Percentiles rank a stretch among this genome's conserved stretches.
Evolutionary conservation across 2,888 invertebrate species (phyloP).

Genomic region (Erpobdella octoculata): DNA sequence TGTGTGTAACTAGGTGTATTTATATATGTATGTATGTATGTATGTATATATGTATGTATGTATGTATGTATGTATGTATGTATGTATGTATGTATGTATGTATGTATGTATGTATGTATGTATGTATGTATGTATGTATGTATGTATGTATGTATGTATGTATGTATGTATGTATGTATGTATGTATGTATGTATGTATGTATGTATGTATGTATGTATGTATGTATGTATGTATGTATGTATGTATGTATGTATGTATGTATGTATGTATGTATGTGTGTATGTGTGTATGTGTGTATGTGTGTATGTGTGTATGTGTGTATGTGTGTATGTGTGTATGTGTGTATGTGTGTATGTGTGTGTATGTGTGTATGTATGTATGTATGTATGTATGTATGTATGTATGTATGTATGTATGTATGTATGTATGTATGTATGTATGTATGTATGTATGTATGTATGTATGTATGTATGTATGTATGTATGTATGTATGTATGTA

Average conservation of each 20-base stretch:
- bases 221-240: too few species aligned
- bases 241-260: too few species aligned
- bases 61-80: constrained; percentile 1
- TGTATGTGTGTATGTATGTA: not conserved
- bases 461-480: constrained; percentile 30
- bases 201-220: constrained; percentile 1
- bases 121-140: constrained; percentile 1
- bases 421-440: constrained; percentile 16
- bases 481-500: constrained; percentile 28
- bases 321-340: not conserved
- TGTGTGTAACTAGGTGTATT: constrained; percentile 25
- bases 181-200: constrained; percentile 1
- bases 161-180: constrained; percentile 1
- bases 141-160: constrained; percentile 1
- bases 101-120: constrained; percentile 1
- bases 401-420: constrained; percentile 1
- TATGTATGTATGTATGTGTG: too few species aligned
- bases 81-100: constrained; percentile 1
- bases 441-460: constrained; percentile 28
- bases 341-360: not conserved
- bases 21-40: constrained; percentile 2
- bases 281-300: too few species aligned
- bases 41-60: not conserved
- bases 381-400: not conserved
- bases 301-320: not conserved